Percentiles rank a stretch among this genome's conserved stretches.
Evolutionary conservation across 1,140 invertebrate genomes (phyloP).

Genomic region (Pseudomyrmex flavicornis): DNA sequence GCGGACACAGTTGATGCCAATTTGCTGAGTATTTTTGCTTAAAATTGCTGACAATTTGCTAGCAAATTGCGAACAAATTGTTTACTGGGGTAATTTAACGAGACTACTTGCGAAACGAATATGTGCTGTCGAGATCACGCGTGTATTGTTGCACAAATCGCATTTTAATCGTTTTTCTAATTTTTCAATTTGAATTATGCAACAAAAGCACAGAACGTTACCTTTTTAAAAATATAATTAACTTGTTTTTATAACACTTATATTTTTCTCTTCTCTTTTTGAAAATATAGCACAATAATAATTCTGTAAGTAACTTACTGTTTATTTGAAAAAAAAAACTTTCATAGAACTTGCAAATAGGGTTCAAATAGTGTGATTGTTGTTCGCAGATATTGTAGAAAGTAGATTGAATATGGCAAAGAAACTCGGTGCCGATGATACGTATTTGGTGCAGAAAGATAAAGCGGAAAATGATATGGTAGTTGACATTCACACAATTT

Average conservation of each 20-base stretch:
- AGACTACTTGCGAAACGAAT: constrained; percentile 14
- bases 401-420: constrained; percentile 92
- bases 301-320: constrained; percentile 7
- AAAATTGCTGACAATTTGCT: too few species aligned
- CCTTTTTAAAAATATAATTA: not conserved
- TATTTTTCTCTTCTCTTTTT: constrained; percentile 1
- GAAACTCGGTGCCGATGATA: constrained; percentile 92
- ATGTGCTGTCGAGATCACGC: not conserved
- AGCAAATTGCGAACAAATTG: too few species aligned
- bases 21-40: too few species aligned
- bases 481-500: constrained; percentile 86
- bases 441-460: constrained; percentile 87
- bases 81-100: not conserved
- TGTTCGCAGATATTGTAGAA: constrained; percentile 90
- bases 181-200: constrained; percentile 13
- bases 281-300: not conserved
- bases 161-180: constrained; percentile 10
- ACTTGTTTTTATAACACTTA: not conserved
- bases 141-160: not conserved
- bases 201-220: not conserved
- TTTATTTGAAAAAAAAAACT: not conserved
- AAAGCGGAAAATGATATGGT: constrained; percentile 87
- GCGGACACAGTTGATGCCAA: too few species aligned
- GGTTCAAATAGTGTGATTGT: constrained; percentile 16
- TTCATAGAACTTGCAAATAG: constrained; percentile 19